These are phyloP conservation scores for Apamea monoglypha DNA, from an alignment of 2,888 invertebrate species.

Conservation along the genomic window DNA sequence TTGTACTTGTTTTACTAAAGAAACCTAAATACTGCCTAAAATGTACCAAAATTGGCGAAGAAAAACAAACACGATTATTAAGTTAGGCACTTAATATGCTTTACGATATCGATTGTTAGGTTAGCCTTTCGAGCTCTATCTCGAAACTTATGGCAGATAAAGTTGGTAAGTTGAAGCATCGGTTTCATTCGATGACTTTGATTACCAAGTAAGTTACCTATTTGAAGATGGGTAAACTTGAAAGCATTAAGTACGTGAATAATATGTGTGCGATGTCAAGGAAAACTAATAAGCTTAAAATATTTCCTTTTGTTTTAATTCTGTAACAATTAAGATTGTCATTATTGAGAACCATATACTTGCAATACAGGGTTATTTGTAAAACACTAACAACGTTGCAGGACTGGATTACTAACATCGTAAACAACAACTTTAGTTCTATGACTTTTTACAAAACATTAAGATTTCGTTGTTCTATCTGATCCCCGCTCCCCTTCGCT, in stretches of 20 bases:
- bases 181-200: constrained; percentile 39
- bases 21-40: not conserved
- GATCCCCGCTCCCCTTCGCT: no score
- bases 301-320: no score
- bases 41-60: not conserved
- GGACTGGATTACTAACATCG: no score
- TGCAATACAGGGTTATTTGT: not conserved
- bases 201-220: constrained; percentile 40
- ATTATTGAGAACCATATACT: not conserved
- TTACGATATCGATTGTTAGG: constrained; percentile 15
- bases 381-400: no score
- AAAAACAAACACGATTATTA: not conserved
- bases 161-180: constrained; percentile 48
- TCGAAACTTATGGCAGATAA: constrained; percentile 27
- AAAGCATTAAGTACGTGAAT: constrained; percentile 11
- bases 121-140: constrained; percentile 9
- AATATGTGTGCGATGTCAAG: not conserved
- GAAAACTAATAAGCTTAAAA: not conserved
- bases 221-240: constrained; percentile 13
- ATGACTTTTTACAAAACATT: no score
- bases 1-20: not conserved
- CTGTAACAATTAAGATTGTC: not conserved
- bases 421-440: no score
- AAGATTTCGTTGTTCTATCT: no score
- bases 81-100: constrained; percentile 8